Conservation (phyloP, 1,140 invertebrate species). For the Pentalonia nigronervosa region DNA sequence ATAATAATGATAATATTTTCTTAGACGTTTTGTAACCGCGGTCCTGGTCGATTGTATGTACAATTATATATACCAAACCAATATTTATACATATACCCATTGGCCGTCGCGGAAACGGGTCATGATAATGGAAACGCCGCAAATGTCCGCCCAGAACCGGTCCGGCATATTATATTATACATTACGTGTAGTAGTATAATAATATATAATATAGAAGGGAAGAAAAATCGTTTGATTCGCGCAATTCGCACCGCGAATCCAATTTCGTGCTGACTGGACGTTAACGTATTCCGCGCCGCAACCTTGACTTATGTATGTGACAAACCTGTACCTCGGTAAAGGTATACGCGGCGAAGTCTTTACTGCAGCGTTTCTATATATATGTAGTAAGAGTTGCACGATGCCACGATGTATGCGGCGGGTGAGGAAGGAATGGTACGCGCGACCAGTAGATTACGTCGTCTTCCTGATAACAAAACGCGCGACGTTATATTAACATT, state of each 20-base stretch:
- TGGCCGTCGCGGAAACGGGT: conserved; percentile 3
- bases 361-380: background rate
- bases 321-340: conserved; percentile 19
- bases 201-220: background rate
- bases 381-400: background rate
- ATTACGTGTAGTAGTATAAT: background rate
- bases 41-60: background rate
- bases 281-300: background rate
- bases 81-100: background rate
- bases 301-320: conserved; percentile 29
- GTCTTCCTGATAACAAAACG: conserved; percentile 20
- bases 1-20: background rate
- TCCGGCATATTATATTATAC: background rate
- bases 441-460: background rate
- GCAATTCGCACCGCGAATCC: conserved; percentile 7
- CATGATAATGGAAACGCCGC: background rate
- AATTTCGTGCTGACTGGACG: background rate
- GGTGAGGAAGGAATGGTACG: background rate
- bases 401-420: background rate
- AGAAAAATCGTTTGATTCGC: conserved; percentile 19
- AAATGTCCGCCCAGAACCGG: background rate
- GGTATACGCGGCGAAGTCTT: background rate
- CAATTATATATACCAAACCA: background rate
- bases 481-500: conserved; percentile 15
- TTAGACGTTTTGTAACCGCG: conserved; percentile 28